Evolutionary conservation across 2,113 vertebrate species (phyloP).

Genomic region (Peromyscus californicus): DNA sequence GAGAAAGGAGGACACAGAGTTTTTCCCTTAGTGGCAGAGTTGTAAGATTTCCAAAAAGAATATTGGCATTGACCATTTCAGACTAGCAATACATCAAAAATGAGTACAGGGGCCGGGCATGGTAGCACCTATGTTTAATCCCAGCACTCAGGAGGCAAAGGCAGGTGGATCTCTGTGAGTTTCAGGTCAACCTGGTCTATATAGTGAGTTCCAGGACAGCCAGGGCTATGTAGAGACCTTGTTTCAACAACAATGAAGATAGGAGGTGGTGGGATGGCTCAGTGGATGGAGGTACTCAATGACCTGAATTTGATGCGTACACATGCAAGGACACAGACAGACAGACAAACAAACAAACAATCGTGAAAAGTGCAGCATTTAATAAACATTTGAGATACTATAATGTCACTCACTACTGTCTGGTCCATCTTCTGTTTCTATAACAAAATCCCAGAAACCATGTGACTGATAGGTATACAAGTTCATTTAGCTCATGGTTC

Average conservation of each 20-base stretch:
- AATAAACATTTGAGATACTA: neutral
- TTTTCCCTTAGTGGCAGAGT: slow-evolving; percentile 46
- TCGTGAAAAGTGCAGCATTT: neutral
- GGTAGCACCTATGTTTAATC: neutral
- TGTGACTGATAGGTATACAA: neutral
- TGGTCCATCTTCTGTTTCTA: neutral
- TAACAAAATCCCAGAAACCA: neutral
- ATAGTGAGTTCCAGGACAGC: neutral
- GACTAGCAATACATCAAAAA: slow-evolving; percentile 2
- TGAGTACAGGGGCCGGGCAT: neutral
- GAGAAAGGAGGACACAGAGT: slow-evolving; percentile 22
- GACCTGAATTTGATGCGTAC: neutral
- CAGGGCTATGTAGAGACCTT: neutral
- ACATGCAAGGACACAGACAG: neutral
- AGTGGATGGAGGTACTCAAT: neutral
- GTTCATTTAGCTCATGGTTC: neutral
- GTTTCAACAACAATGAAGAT: neutral
- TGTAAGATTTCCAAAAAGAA: slow-evolving; percentile 34
- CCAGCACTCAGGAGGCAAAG: neutral
- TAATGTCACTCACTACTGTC: neutral
- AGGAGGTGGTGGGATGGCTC: neutral
- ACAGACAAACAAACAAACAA: neutral
- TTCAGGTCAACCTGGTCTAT: neutral
- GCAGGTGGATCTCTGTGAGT: neutral
- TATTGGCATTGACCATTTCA: neutral